Evolutionary conservation across 2,888 invertebrate species (phyloP).

Genomic region (Scaptomyza caliginosa): DNA sequence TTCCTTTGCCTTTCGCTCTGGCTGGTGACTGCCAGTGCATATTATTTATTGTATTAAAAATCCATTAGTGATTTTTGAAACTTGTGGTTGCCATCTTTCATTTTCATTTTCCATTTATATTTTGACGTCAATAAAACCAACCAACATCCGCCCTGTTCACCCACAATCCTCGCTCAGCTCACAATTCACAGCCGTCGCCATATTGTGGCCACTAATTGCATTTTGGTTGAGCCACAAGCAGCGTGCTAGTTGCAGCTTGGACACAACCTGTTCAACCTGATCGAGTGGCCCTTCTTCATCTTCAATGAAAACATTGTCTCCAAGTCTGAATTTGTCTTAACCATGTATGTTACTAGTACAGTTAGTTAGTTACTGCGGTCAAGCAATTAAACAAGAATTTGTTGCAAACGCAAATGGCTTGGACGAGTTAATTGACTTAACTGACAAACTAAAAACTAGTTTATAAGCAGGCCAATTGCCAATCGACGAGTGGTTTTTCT

Average conservation of each 20-base stretch:
- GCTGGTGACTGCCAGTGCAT: constrained; percentile 26
- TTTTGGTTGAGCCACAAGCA: constrained; percentile 62
- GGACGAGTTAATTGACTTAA: neutral
- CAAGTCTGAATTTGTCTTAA: neutral
- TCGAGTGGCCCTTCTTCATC: neutral
- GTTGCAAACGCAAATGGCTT: neutral
- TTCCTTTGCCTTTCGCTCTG: neutral
- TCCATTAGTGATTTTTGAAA: constrained; percentile 80
- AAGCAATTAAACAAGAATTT: neutral
- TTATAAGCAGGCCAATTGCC: neutral
- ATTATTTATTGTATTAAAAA: constrained; percentile 80
- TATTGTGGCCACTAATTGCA: constrained; percentile 76
- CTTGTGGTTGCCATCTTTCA: constrained; percentile 79
- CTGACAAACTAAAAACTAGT: neutral
- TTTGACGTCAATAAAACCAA: constrained; percentile 74
- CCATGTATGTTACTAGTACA: no score
- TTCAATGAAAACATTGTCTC: neutral
- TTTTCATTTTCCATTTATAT: constrained; percentile 70
- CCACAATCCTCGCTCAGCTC: neutral
- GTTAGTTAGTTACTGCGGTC: neutral
- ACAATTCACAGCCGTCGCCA: constrained; percentile 32
- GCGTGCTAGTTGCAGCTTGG: constrained; percentile 2
- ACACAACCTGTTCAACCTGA: neutral
- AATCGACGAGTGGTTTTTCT: neutral
- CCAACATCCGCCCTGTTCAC: constrained; percentile 11